phyloP scores from a whole-genome alignment of 2,797 vertebrate species.

The Sebastes glaucus region DNA sequence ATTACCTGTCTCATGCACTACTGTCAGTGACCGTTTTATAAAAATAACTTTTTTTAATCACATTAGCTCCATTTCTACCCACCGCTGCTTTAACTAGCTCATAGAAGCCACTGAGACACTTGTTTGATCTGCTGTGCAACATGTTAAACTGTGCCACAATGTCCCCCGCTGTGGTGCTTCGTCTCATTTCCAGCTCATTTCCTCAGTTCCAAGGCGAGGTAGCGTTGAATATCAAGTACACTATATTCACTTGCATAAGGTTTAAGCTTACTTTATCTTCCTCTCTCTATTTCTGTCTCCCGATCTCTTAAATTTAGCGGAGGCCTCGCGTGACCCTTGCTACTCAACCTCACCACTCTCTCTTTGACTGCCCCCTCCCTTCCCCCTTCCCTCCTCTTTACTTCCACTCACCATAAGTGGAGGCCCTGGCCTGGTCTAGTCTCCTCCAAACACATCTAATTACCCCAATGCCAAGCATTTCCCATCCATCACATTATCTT shows the following conservation, averaged over 20 bases:
- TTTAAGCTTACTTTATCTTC: neutral
- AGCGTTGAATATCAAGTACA: neutral
- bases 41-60: no score
- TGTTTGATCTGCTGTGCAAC: constrained; percentile 1
- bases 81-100: neutral
- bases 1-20: no score
- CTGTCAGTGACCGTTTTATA: no score
- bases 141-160: neutral
- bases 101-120: neutral
- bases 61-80: no score
- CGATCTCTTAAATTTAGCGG: constrained; percentile 31
- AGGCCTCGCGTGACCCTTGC: constrained; percentile 47
- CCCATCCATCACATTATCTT: constrained; percentile 89
- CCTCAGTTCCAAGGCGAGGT: neutral
- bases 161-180: neutral
- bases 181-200: neutral
- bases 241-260: neutral
- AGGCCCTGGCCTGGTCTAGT: constrained; percentile 68
- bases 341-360: constrained; percentile 37
- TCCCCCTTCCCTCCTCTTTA: constrained; percentile 31
- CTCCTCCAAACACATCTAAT: constrained; percentile 85
- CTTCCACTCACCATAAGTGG: constrained; percentile 72
- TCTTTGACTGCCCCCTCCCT: constrained; percentile 23
- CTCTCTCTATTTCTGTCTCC: constrained; percentile 7
- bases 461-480: constrained; percentile 87